Percentiles rank a stretch among this genome's conserved stretches.
Conservation (phyloP, 1,140 invertebrate genomes). For the Micrasema minimum region DNA sequence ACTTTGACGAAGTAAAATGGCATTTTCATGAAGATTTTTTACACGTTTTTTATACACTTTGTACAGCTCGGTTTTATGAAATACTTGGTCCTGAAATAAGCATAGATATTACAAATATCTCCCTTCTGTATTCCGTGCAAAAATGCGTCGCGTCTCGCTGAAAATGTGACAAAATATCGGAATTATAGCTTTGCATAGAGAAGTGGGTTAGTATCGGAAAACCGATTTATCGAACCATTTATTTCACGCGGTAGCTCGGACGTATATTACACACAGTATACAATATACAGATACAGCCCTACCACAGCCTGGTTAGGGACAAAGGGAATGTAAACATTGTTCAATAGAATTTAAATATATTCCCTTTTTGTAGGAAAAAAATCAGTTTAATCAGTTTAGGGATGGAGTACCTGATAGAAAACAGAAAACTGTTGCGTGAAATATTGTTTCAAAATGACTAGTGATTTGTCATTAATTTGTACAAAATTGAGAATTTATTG, state of each 20-base stretch:
- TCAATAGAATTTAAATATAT: no score
- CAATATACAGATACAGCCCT: not conserved
- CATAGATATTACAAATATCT: not conserved
- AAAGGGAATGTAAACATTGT: slow-evolving; percentile 20
- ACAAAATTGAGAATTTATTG: no score
- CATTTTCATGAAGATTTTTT: no score
- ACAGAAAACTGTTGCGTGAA: no score
- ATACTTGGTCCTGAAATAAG: not conserved
- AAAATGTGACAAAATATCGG: slow-evolving; percentile 35
- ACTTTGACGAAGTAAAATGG: no score
- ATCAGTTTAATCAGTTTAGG: no score
- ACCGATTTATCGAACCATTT: slow-evolving; percentile 46
- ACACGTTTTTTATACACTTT: no score
- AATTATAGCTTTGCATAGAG: slow-evolving; percentile 40
- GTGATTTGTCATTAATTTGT: no score
- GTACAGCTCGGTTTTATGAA: no score
- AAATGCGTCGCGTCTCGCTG: not conserved
- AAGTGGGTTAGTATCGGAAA: slow-evolving; percentile 38
- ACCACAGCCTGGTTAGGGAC: slow-evolving; percentile 2
- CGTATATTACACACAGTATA: slow-evolving; percentile 29
- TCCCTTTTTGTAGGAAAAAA: no score
- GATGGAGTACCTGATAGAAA: no score
- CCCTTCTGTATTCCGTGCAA: not conserved
- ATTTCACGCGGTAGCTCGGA: slow-evolving; percentile 43
- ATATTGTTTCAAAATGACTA: no score